Conservation (phyloP, 2,113 vertebrate species). For the Macrotus californicus region DNA sequence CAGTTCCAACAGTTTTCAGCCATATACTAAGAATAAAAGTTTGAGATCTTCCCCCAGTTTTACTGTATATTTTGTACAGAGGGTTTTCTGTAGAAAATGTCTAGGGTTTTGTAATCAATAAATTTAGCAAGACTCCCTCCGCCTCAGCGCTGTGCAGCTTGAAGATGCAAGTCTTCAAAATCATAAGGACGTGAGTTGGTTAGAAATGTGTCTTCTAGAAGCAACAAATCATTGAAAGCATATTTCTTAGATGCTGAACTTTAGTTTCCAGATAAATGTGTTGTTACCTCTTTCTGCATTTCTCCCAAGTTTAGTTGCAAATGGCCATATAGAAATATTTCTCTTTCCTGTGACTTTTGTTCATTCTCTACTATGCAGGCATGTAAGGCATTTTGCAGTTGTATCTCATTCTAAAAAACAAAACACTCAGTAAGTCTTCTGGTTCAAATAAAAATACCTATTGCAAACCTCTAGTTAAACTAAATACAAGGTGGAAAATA, state of each 20-base stretch:
- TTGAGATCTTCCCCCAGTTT: background rate
- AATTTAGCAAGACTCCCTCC: background rate
- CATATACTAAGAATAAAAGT: background rate
- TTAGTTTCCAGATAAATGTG: background rate
- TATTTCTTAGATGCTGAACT: background rate
- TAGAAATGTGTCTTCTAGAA: background rate
- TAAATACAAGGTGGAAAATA: background rate
- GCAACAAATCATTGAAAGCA: background rate
- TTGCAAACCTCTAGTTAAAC: background rate
- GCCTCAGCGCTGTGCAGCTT: background rate
- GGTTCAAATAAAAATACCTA: background rate
- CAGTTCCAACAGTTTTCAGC: background rate
- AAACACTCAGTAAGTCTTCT: background rate
- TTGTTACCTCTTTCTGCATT: conserved; percentile 60
- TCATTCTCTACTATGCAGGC: background rate
- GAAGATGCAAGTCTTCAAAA: background rate
- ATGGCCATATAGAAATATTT: conserved; percentile 18
- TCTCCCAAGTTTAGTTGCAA: conserved; percentile 36
- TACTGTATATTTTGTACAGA: background rate
- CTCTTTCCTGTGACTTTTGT: background rate
- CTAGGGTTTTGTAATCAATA: background rate
- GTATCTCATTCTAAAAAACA: conserved; percentile 22
- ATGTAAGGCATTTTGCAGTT: background rate
- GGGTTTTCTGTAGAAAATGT: background rate
- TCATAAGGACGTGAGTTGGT: background rate